Percentiles rank a stretch among this genome's conserved stretches.
phyloP scores from a whole-genome alignment of 2,888 invertebrate genomes.

The Sesamia inferens region DNA sequence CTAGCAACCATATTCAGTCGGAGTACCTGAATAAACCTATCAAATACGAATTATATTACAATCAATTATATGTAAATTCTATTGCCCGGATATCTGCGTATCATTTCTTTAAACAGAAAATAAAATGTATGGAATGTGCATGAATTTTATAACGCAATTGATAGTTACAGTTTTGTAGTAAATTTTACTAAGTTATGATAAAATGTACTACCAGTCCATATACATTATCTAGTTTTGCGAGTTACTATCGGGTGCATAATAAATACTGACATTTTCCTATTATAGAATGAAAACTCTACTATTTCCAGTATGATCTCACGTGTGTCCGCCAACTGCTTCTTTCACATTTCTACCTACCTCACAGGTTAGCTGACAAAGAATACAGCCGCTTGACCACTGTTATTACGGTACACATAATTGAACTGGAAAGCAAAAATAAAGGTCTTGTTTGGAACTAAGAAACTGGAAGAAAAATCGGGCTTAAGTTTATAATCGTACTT shows the following conservation, averaged over 20 bases:
- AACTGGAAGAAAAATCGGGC: neutral
- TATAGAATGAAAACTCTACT: neutral
- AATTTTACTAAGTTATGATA: neutral
- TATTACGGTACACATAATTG: constrained; percentile 50
- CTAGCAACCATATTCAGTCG: neutral
- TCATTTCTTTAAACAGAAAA: no score
- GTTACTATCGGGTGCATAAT: neutral
- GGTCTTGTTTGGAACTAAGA: constrained; percentile 27
- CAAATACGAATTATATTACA: neutral
- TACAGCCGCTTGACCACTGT: neutral
- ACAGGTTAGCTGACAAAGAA: neutral
- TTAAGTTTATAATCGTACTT: no score
- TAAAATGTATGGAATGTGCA: neutral
- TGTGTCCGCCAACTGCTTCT: neutral
- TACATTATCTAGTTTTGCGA: neutral
- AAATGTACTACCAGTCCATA: neutral
- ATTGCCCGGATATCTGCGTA: no score
- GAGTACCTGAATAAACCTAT: neutral
- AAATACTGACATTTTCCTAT: neutral
- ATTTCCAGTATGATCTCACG: neutral
- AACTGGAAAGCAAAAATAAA: constrained; percentile 52
- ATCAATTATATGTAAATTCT: no score
- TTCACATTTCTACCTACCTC: neutral
- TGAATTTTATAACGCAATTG: neutral
- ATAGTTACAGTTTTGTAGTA: neutral